These are phyloP conservation scores for Poecilia picta DNA, from an alignment of 2,797 vertebrate species.

Conservation along the genomic window DNA sequence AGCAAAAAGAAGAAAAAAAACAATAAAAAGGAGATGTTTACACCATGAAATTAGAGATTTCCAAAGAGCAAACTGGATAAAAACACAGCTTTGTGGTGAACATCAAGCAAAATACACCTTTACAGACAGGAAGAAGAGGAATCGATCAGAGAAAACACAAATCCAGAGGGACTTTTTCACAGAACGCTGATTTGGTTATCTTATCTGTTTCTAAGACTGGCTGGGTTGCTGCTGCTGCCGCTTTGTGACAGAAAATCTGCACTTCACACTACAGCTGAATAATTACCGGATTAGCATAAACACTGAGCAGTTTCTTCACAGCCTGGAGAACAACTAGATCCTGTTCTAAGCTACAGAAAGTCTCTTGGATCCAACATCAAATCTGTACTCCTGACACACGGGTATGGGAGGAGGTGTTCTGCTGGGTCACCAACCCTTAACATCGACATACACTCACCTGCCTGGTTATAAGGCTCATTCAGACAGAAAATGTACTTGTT, in stretches of 20 bases:
- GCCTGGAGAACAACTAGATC: not conserved
- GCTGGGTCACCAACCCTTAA: not conserved
- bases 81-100: not conserved
- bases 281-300: conserved; percentile 43
- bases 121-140: not conserved
- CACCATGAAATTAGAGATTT: conserved; percentile 7
- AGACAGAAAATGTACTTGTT: not conserved
- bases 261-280: conserved; percentile 34
- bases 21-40: not conserved
- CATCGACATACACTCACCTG: not conserved
- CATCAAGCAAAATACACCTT: not conserved
- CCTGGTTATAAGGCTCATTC: not conserved
- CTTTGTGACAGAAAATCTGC: conserved; percentile 28
- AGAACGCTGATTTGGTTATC: conserved; percentile 1
- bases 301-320: conserved; percentile 19
- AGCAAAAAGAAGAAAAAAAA: not conserved
- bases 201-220: conserved; percentile 19
- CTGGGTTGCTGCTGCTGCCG: conserved; percentile 12
- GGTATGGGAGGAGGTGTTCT: conserved; percentile 21
- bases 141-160: not conserved
- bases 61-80: not conserved
- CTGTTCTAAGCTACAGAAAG: conserved; percentile 11
- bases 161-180: not conserved
- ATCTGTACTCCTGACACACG: conserved; percentile 15
- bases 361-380: conserved; percentile 22